phyloP scores from a whole-genome alignment of 2,888 invertebrate species.

The Venusia cambrica region DNA sequence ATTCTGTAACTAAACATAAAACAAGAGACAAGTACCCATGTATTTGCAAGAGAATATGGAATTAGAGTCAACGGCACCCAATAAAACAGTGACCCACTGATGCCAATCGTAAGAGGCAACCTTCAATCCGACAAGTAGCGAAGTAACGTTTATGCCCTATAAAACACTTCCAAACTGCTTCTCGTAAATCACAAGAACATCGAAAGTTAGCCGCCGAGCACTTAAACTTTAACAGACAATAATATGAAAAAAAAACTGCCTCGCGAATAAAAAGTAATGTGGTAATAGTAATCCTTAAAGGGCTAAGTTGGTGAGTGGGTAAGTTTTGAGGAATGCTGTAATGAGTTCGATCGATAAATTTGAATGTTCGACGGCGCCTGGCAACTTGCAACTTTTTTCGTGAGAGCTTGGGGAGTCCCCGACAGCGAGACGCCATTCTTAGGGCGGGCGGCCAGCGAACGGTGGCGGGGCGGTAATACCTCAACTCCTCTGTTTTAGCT shows the following conservation, averaged over 20 bases:
- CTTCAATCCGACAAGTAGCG: slow-evolving; percentile 77
- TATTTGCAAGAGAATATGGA: slow-evolving; percentile 41
- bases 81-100: slow-evolving; percentile 64
- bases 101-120: slow-evolving; percentile 59
- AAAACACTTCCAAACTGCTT: slow-evolving; percentile 76
- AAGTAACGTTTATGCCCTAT: slow-evolving; percentile 79
- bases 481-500: too few relatives aligned
- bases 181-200: slow-evolving; percentile 66
- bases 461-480: too few relatives aligned
- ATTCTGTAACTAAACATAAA: slow-evolving; percentile 24
- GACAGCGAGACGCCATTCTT: slow-evolving; percentile 65
- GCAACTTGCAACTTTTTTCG: slow-evolving; percentile 80
- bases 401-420: slow-evolving; percentile 62
- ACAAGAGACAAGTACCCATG: slow-evolving; percentile 29
- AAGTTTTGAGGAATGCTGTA: slow-evolving; percentile 78
- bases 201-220: slow-evolving; percentile 75
- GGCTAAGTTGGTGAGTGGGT: slow-evolving; percentile 74
- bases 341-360: slow-evolving; percentile 81
- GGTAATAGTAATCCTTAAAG: slow-evolving; percentile 66
- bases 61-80: slow-evolving; percentile 35
- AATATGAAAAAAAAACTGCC: slow-evolving; percentile 77
- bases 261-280: slow-evolving; percentile 75
- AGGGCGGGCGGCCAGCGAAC: slow-evolving; percentile 32
- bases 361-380: slow-evolving; percentile 78
- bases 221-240: slow-evolving; percentile 81